Evolutionary conservation across 2,888 invertebrate genomes (phyloP).

Genomic region (Drosophila affinis): DNA sequence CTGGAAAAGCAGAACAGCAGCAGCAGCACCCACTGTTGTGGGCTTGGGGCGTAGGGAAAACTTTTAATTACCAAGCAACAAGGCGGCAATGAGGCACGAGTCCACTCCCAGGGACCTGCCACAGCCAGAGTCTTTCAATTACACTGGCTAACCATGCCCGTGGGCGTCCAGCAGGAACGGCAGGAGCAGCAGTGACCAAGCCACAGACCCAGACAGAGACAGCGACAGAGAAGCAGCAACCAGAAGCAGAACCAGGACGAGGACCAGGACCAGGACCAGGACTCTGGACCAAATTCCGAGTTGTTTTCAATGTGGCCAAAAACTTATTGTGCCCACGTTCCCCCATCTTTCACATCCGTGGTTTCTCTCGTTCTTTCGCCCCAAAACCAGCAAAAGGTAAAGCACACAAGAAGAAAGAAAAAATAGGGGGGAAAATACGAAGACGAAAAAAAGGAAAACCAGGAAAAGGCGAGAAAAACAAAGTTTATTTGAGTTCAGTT

Average conservation of each 20-base stretch:
- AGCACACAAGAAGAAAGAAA: conserved; percentile 23
- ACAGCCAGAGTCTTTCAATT: conserved; percentile 66
- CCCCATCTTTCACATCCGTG: conserved; percentile 8
- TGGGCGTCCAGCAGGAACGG: conserved; percentile 42
- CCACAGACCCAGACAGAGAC: conserved; percentile 23
- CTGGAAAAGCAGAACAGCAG: conserved; percentile 59
- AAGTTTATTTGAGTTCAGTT: conserved; percentile 41
- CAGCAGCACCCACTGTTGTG: conserved; percentile 48
- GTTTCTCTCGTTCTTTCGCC: conserved; percentile 1
- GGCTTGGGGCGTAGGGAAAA: conserved; percentile 63
- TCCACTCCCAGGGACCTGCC: conserved; percentile 22
- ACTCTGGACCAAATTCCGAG: conserved; percentile 33
- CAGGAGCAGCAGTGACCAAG: conserved; percentile 26
- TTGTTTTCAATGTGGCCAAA: conserved; percentile 63
- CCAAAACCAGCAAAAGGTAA: conserved; percentile 38
- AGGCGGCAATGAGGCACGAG: conserved; percentile 28
- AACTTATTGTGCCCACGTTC: conserved; percentile 58
- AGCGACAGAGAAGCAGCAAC: neutral
- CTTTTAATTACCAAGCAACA: conserved; percentile 76
- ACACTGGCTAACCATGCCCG: conserved; percentile 69
- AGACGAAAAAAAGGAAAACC: conserved; percentile 6
- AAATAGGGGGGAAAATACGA: neutral
- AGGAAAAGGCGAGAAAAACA: conserved; percentile 40
- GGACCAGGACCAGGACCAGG: conserved; percentile 7
- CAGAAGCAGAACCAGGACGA: conserved; percentile 19